Conservation (phyloP, 1,140 invertebrate species). For the Penaeus japonicus region DNA sequence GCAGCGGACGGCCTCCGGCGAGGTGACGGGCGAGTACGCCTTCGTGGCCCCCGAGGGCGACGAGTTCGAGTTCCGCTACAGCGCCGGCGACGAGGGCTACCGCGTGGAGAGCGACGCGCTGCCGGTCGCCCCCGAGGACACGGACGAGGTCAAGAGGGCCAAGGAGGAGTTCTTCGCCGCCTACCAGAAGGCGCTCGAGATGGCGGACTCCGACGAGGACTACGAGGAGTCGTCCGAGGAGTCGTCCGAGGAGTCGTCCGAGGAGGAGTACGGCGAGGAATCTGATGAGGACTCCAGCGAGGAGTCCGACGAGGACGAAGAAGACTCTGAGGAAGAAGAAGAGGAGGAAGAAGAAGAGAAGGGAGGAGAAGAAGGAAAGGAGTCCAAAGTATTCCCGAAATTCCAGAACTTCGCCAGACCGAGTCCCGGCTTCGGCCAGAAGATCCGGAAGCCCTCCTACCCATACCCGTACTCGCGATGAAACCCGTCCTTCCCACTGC, state of each 20-base stretch:
- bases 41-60: slow-evolving; percentile 64
- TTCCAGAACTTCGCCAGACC: background rate
- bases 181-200: slow-evolving; percentile 54
- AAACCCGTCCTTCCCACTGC: background rate
- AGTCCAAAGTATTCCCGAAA: background rate
- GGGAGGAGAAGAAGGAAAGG: background rate
- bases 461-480: background rate
- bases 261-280: slow-evolving; percentile 11
- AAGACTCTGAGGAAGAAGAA: slow-evolving; percentile 2
- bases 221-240: background rate
- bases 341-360: background rate
- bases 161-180: slow-evolving; percentile 54
- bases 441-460: background rate
- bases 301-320: background rate
- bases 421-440: background rate
- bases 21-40: slow-evolving; percentile 64
- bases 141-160: slow-evolving; percentile 55
- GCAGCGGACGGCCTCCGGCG: slow-evolving; percentile 59
- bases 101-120: slow-evolving; percentile 57
- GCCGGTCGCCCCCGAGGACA: slow-evolving; percentile 51
- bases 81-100: slow-evolving; percentile 62
- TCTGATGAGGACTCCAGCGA: background rate
- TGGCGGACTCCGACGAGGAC: slow-evolving; percentile 41
- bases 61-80: slow-evolving; percentile 62
- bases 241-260: background rate